phyloP scores from a whole-genome alignment of 2,888 invertebrate genomes.

The Listrodromus nycthemerus region DNA sequence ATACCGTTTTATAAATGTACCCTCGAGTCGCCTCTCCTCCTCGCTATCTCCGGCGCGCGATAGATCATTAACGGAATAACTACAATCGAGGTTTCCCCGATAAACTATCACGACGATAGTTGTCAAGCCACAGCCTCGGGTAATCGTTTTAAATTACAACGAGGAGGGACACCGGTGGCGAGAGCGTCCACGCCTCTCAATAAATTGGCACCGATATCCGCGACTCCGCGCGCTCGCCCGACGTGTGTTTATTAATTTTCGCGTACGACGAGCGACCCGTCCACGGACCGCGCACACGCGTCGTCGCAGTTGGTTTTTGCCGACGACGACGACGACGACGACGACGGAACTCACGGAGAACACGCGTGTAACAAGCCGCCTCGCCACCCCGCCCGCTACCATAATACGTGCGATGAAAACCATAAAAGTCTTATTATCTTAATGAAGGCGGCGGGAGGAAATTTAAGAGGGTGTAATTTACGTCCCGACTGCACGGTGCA shows the following conservation, averaged over 20 bases:
- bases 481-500: neutral
- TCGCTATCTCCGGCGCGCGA: neutral
- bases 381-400: neutral
- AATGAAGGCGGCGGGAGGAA: slow-evolving; percentile 19
- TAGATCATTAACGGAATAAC: slow-evolving; percentile 10
- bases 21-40: too few species aligned
- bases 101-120: slow-evolving; percentile 9
- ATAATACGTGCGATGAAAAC: slow-evolving; percentile 5
- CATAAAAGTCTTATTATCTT: slow-evolving; percentile 39
- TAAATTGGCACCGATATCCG: slow-evolving; percentile 13
- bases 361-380: neutral
- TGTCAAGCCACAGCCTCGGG: slow-evolving; percentile 1
- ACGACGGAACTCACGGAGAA: too few species aligned
- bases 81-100: slow-evolving; percentile 3
- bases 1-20: slow-evolving; percentile 27
- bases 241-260: slow-evolving; percentile 1
- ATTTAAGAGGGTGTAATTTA: slow-evolving; percentile 41
- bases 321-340: neutral
- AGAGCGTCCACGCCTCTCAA: slow-evolving; percentile 32
- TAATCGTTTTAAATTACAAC: slow-evolving; percentile 36
- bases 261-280: neutral
- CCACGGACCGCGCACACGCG: neutral
- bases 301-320: slow-evolving; percentile 11
- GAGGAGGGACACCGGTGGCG: slow-evolving; percentile 4
- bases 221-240: neutral